Conservation (phyloP, 2,113 vertebrate species). For the Pollachius pollachius region DNA sequence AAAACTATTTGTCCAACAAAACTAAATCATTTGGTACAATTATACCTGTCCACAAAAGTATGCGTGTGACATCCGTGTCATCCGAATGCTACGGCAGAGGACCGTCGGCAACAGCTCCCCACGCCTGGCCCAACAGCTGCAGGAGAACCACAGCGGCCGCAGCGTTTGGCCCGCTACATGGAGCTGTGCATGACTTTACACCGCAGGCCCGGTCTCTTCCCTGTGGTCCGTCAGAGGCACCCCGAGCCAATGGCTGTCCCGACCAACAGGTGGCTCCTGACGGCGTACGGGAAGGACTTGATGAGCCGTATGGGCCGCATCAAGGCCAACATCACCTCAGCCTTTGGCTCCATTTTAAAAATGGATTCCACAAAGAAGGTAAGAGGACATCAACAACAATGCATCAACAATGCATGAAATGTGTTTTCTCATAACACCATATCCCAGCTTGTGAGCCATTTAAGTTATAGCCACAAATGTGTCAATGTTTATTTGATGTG, state of each 20-base stretch:
- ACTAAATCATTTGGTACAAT: not conserved
- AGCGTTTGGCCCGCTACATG: not conserved
- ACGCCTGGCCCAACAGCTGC: not conserved
- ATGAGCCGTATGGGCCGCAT: conserved; percentile 13
- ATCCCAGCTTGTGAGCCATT: no score
- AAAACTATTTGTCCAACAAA: no score
- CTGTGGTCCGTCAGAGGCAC: not conserved
- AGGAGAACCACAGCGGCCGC: conserved; percentile 18
- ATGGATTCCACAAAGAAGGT: conserved; percentile 13
- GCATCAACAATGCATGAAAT: not conserved
- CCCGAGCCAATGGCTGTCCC: conserved; percentile 15
- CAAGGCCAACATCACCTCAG: conserved; percentile 14
- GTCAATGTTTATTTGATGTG: not conserved
- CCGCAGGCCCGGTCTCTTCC: not conserved
- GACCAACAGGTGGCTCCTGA: conserved; percentile 11
- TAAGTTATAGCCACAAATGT: no score
- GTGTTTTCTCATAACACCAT: not conserved
- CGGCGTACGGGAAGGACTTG: conserved; percentile 13
- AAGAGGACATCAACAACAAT: not conserved
- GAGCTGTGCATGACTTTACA: conserved; percentile 10
- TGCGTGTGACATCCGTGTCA: conserved; percentile 24
- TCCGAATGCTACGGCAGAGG: conserved; percentile 2
- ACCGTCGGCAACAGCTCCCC: conserved; percentile 14
- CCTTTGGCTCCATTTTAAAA: not conserved
- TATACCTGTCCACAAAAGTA: conserved; percentile 3